Conservation (phyloP, 2,888 invertebrate genomes). For the Caenorhabditis uteleia region DNA sequence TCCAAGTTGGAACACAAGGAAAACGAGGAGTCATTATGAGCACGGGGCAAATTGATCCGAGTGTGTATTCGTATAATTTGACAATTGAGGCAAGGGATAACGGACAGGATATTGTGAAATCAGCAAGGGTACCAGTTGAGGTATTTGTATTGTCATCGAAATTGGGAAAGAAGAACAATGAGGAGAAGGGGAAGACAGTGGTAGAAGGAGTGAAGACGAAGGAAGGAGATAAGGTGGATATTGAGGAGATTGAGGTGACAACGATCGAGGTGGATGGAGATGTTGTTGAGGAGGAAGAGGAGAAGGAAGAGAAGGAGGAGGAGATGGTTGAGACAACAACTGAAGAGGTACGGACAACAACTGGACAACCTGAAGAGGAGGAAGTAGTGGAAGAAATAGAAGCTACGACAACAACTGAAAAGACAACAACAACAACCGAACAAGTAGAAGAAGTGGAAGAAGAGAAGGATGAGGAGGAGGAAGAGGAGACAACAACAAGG, state of each 20-base stretch:
- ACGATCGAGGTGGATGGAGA: conserved; percentile 1
- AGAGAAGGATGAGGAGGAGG: neutral
- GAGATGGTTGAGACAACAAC: conserved; percentile 1
- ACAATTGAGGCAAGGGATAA: conserved; percentile 49
- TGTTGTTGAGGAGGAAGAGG: neutral
- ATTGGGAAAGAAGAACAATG: neutral
- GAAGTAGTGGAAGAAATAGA: conserved; percentile 5
- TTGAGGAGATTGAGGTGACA: conserved; percentile 5
- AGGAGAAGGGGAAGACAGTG: too few relatives aligned
- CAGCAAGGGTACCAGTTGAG: conserved; percentile 32
- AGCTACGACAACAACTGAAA: too few relatives aligned
- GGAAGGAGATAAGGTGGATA: neutral
- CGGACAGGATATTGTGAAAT: conserved; percentile 29
- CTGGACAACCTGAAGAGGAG: neutral
- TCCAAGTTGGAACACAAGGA: conserved; percentile 38
- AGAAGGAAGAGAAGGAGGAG: conserved; percentile 2
- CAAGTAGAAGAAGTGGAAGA: neutral
- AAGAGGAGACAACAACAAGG: neutral
- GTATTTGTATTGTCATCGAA: conserved; percentile 25
- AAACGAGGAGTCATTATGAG: conserved; percentile 28
- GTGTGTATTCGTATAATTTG: conserved; percentile 29
- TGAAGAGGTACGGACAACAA: conserved; percentile 1
- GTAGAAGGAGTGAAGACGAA: conserved; percentile 7
- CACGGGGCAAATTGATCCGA: conserved; percentile 17
- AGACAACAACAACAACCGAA: too few relatives aligned